A percentile compares a stretch with the other conserved stretches of the same genome.
Evolutionary conservation across 1,140 invertebrate genomes (phyloP).

Genomic region (Brachionus angularis): DNA sequence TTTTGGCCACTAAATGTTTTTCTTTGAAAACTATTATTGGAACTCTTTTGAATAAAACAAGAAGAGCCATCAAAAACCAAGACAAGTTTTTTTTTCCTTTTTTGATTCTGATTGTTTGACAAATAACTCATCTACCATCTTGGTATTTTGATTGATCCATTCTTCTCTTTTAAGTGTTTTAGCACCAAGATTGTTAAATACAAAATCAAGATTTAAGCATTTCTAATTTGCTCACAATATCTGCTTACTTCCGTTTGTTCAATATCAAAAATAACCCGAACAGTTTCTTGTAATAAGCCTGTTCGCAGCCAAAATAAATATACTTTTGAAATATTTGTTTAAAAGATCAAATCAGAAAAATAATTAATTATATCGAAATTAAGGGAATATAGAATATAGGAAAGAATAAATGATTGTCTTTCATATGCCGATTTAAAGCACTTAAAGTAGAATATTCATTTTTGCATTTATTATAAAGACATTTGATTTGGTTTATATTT

Average conservation of each 20-base stretch:
- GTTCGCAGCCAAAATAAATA: neutral
- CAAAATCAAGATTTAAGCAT: slow-evolving; percentile 1
- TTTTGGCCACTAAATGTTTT: neutral
- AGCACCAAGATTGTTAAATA: slow-evolving; percentile 1
- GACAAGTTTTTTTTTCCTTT: no score
- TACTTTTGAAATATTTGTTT: no score
- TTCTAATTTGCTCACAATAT: slow-evolving; percentile 21
- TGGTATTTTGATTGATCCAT: slow-evolving; percentile 6
- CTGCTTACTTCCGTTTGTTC: neutral
- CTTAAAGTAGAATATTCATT: no score
- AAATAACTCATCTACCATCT: no score
- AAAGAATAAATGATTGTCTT: no score
- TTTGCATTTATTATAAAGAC: no score
- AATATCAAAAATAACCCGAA: neutral
- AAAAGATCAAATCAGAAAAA: no score
- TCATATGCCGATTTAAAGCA: no score
- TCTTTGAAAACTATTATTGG: slow-evolving; percentile 2
- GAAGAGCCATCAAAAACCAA: neutral
- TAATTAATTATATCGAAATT: no score
- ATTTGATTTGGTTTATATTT: no score
- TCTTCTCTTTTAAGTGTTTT: neutral
- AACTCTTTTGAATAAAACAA: slow-evolving; percentile 3
- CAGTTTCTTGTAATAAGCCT: neutral
- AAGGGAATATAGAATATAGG: no score
- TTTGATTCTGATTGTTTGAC: no score